Conservation (phyloP, 2,888 invertebrate genomes). For the Thymelicus acteon region DNA sequence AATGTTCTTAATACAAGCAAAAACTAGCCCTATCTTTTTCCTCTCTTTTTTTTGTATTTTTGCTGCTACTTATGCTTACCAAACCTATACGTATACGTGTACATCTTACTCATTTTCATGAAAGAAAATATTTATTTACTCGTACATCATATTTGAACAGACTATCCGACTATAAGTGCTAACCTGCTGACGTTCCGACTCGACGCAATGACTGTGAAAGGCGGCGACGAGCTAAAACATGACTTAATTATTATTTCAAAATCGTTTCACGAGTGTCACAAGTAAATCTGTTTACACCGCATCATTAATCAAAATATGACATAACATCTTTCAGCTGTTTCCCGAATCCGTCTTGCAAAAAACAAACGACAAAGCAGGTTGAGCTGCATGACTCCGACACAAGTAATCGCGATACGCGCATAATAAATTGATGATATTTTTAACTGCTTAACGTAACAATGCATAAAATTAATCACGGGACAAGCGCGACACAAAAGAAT, state of each 20-base stretch:
- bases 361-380: slow-evolving; percentile 20
- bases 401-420: slow-evolving; percentile 33
- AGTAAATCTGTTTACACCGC: slow-evolving; percentile 14
- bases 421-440: slow-evolving; percentile 38
- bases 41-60: no score
- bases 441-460: slow-evolving; percentile 37
- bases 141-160: no score
- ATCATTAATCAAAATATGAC: slow-evolving; percentile 28
- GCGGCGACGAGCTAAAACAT: background rate
- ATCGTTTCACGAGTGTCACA: slow-evolving; percentile 1
- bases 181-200: no score
- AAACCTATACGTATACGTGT: no score
- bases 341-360: slow-evolving; percentile 26
- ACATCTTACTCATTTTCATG: no score
- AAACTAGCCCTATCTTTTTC: no score
- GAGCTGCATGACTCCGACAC: slow-evolving; percentile 24
- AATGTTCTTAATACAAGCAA: no score
- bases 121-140: no score
- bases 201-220: background rate
- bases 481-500: slow-evolving; percentile 34
- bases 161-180: no score
- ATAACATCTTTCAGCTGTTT: slow-evolving; percentile 23
- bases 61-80: no score
- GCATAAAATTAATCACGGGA: slow-evolving; percentile 34
- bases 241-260: slow-evolving; percentile 3